Evolutionary conservation across 2,113 vertebrate genomes (phyloP).

Genomic region (Sinocyclocheilus rhinocerous): DNA sequence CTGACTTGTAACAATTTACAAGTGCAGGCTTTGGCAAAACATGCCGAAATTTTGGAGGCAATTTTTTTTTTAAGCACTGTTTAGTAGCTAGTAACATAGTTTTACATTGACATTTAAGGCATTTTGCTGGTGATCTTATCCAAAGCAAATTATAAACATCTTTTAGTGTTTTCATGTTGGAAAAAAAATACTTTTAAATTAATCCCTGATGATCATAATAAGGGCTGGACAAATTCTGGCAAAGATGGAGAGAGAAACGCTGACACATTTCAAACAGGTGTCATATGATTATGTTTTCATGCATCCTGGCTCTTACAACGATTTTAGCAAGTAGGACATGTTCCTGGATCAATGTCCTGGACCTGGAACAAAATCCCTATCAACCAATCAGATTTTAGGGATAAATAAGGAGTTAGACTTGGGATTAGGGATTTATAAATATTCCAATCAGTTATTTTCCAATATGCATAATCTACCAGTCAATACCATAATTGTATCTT

Average conservation of each 20-base stretch:
- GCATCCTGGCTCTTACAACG: background rate
- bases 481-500: background rate
- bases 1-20: slow-evolving; percentile 51
- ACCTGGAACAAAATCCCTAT: background rate
- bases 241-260: slow-evolving; percentile 22
- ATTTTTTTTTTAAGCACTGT: slow-evolving; percentile 42
- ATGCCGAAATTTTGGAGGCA: slow-evolving; percentile 35
- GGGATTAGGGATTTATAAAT: background rate
- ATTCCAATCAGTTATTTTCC: no score
- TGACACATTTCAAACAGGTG: slow-evolving; percentile 41
- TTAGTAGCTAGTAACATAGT: slow-evolving; percentile 45
- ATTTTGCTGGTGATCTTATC: slow-evolving; percentile 15
- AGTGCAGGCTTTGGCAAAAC: slow-evolving; percentile 43
- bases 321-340: slow-evolving; percentile 1
- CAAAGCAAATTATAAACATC: slow-evolving; percentile 10
- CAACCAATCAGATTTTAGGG: background rate
- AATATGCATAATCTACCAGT: background rate
- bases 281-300: slow-evolving; percentile 14
- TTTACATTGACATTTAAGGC: slow-evolving; percentile 25
- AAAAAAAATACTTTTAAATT: slow-evolving; percentile 30
- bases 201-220: slow-evolving; percentile 40
- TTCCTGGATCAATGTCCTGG: slow-evolving; percentile 24
- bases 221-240: slow-evolving; percentile 22
- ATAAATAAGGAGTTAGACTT: background rate
- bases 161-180: slow-evolving; percentile 17